These are phyloP conservation scores for Megaceryle maxima DNA, from an alignment of 2,113 vertebrate species.

Conservation along the genomic window DNA sequence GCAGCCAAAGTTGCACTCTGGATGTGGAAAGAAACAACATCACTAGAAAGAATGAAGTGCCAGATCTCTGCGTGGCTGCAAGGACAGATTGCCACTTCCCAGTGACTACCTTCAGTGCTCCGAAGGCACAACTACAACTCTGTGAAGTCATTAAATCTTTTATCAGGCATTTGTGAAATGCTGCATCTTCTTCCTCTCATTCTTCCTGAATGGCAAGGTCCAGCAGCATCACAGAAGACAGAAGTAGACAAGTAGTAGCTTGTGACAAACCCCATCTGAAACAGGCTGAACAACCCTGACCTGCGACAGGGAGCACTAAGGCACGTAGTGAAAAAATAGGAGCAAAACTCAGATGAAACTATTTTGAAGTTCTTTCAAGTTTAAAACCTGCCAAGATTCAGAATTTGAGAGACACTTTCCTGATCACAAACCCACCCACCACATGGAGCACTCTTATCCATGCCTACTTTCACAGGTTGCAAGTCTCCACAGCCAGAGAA, in stretches of 20 bases:
- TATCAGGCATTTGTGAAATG: neutral
- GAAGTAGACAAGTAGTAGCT: neutral
- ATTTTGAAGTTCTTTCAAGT: neutral
- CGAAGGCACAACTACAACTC: neutral
- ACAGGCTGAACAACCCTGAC: neutral
- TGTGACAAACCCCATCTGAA: neutral
- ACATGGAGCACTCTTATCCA: neutral
- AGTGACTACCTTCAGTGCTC: neutral
- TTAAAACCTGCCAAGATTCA: neutral
- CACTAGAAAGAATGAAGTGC: neutral
- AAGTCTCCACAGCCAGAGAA: neutral
- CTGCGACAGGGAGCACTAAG: neutral
- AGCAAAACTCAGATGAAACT: neutral
- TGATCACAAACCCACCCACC: neutral
- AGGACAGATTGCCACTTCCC: neutral
- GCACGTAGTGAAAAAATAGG: rapidly evolving
- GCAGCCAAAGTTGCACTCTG: neutral
- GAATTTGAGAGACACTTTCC: neutral
- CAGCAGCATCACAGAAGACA: neutral
- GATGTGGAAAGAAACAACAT: neutral
- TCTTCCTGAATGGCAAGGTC: neutral
- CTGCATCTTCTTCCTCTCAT: neutral
- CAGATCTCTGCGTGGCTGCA: neutral
- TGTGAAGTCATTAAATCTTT: neutral
- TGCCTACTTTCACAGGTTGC: neutral